Base-by-base conservation (phyloP, 2,113 vertebrate species). In the Psettodes erumei region DNA sequence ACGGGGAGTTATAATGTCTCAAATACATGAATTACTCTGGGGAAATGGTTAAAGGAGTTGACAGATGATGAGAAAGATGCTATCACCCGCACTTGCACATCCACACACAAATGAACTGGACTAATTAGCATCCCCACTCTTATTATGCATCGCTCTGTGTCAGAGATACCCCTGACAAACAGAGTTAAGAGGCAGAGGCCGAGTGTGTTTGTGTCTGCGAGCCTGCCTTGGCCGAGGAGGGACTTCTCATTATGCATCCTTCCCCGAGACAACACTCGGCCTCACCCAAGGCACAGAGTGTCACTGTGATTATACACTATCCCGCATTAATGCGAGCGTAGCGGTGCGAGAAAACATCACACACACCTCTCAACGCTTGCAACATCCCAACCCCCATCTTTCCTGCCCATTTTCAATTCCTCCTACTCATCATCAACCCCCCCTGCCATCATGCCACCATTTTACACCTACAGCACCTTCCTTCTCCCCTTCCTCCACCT, bases 241-340 rank as follows among this genome's bases (percentile, higher is more conserved):
- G 37, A 61, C 75, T 71, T 79, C 85, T 88, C 69, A 83, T 87
- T 87, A 87, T 89, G 42, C 67, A 50, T 58, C 43, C 71, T 64
- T 78, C 63, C 72, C 71, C 2, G 74, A 86, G 71, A 85, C 50
- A 61, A 81, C 70, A 51, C 69, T 85, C 42, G 19, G 71, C 77
- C 80, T 84, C 80, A 84, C 84, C 88, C 70, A 53, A 50, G 77
- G 86, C 86, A 18, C 71, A 0, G 40, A 65, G 66, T 85, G 90
- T 88, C 85, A 83, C 82, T 75, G 85, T 83, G 90, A 90, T 90
- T 82, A 84, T 75, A 72, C 88, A 80, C 69, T 19, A 32, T 15
- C 73, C 59, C 3, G 42, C 48, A 67, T 82, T 74, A 81, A 82
- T 58, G 58, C 48, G 1, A 43, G 76, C 73, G 75, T 55, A 54